A percentile compares a stretch with the other conserved stretches of the same genome.
These are phyloP conservation scores for Otolemur garnettii DNA, from an alignment of 2,113 vertebrate genomes.

Conservation along the genomic window DNA sequence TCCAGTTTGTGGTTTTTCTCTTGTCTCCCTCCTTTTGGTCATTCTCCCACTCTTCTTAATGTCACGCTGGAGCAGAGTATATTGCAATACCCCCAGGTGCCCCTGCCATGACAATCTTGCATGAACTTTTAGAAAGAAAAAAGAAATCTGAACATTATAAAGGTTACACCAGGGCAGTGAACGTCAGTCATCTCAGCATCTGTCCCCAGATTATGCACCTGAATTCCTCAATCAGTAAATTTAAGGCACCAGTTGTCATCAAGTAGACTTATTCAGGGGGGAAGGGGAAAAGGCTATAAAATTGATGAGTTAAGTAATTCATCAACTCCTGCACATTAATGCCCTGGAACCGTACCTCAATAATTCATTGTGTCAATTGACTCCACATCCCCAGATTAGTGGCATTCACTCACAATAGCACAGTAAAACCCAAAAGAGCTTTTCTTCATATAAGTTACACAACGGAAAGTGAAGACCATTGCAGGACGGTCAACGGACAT, in stretches of 20 bases:
- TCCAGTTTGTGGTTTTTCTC: neutral
- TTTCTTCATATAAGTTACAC: constrained; percentile 61
- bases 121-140: constrained; percentile 3
- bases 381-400: constrained; percentile 30
- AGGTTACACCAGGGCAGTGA: neutral
- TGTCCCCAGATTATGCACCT: constrained; percentile 17
- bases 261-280: constrained; percentile 17
- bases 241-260: constrained; percentile 8
- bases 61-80: neutral
- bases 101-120: neutral
- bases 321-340: constrained; percentile 22
- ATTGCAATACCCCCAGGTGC: neutral
- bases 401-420: constrained; percentile 19
- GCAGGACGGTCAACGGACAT: neutral
- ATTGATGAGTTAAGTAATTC: constrained; percentile 30
- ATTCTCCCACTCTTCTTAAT: neutral
- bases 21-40: neutral
- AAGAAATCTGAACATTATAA: neutral
- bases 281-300: neutral
- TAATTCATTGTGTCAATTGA: constrained; percentile 56
- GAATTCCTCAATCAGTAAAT: constrained; percentile 55
- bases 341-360: neutral
- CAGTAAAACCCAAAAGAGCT: neutral
- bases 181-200: neutral
- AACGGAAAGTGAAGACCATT: constrained; percentile 34